Evolutionary conservation across 2,797 vertebrate species (phyloP), one percentile per base, ranked within the genome.

Genomic region (Anguilla marmorata): DNA sequence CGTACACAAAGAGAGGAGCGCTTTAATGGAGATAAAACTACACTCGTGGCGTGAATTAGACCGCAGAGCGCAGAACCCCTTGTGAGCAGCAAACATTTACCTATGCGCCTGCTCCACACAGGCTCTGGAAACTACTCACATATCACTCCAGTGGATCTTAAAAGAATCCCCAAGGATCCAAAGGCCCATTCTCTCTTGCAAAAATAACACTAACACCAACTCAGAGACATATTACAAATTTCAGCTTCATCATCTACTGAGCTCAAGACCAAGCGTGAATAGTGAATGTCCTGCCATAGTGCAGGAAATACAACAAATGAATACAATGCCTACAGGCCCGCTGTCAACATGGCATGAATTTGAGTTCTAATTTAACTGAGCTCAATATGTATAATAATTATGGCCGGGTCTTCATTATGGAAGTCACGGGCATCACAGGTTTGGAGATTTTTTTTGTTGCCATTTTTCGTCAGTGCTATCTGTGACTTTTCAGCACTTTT

Each of bases 201-300:
- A 52, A 84, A 69, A 52, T 80, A 52, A 60, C n/a, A 82, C 33
- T 66, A 69, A 24, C 60, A 52, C 69, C 80, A 84, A 54, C 54
- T 37, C 48, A n/a, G 11, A 84, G 0, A 56, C 50, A n/a, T 56
- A 74, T 52, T 52, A 11, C 69, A 85, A 50, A 8, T 50, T 50
- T 27, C 14, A 14, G 27, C 72, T 3, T 11, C 27, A 7, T 76
- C 12, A 33, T 33, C 4, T 11, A 76, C 37, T 33, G 8, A 76
- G 72, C 72, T 33, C 30, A 76, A 37, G 72, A 33, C 30, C 74
- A 33, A 45, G 3, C 21, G 14, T 19, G 16, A 79, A 79, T 79
- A 21, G 19, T 4, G 14, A 66, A 27, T n/a, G n/a, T 72, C 66
- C 27, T 30, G 12, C 16, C 33, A 37, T 7, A 37, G 33, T 37